Evolutionary conservation across 2,113 vertebrate genomes (phyloP), one percentile per base, ranked within the genome.

Genomic region (Scalopus aquaticus): DNA sequence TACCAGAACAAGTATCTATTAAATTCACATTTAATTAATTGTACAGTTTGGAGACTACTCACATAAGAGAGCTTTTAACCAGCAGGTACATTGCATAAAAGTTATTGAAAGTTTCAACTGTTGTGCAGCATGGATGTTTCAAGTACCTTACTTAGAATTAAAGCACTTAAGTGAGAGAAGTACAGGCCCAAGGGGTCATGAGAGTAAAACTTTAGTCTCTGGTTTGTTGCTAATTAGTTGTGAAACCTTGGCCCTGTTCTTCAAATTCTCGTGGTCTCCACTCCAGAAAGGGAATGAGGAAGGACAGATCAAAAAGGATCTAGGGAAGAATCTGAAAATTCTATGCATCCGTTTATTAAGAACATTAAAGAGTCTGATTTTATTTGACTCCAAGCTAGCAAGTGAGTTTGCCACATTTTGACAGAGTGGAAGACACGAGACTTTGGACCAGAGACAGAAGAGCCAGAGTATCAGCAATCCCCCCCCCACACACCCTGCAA

Each of bases 241-340:
- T 19, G 60, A 78, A 89, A 89, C 0, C 0, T 64, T 86, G 20
- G 37, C 26, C 20, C 17, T 70, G 19, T 54, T 69, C 67, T 44
- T 83, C 42, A 69, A 64, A 88, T 12, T 69, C 30, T 22, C 35
- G 2, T 30, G 19, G 28, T 86, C 28, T 77, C 62, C 60, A 1
- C 79, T 76, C n/a, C 51, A 84, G 76, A 67, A 65, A 69, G 51
- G 54, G 16, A 83, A 79, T 35, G 72, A 74, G 35, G 37, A 83
- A 84, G 72, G 42, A 60, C 13, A 26, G 16, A 35, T 51, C 37
- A 46, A 93, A 79, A 42, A 30, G 26, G 19, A 73, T 46, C 28
- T 70, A 67, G 65, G 83, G 85, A 69, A n/a, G 91, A 80, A 83
- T 49, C 26, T n/a, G 91, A 58, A 78, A 67, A 46, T 56, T 81